Evolutionary conservation across 1,140 invertebrate genomes (phyloP).

Genomic region (Diplogasteroides magnus): DNA sequence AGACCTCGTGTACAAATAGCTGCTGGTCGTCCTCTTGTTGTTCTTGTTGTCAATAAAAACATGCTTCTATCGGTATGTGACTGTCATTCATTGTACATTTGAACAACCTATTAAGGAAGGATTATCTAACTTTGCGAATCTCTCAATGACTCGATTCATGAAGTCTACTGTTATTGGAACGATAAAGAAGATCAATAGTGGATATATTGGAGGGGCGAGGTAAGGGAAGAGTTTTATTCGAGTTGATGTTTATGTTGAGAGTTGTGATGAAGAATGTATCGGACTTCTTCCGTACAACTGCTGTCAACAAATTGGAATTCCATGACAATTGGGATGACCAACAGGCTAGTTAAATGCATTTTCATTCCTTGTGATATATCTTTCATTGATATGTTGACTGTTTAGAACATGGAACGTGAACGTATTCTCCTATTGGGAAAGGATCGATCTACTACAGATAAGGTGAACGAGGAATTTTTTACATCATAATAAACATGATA

Average conservation of each 20-base stretch:
- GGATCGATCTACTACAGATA: no score
- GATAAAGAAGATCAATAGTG: slow-evolving; percentile 94
- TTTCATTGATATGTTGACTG: no score
- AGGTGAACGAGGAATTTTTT: no score
- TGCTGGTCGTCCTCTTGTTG: slow-evolving; percentile 79
- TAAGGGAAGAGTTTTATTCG: slow-evolving; percentile 3
- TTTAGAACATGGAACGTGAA: no score
- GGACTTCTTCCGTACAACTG: slow-evolving; percentile 54
- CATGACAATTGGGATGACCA: slow-evolving; percentile 32
- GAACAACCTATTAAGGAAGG: slow-evolving; percentile 28
- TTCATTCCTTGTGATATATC: no score
- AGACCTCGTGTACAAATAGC: slow-evolving; percentile 68
- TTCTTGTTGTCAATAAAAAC: slow-evolving; percentile 77
- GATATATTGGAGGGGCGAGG: slow-evolving; percentile 94
- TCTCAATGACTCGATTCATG: slow-evolving; percentile 38
- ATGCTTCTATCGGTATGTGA: slow-evolving; percentile 65
- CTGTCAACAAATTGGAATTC: slow-evolving; percentile 53
- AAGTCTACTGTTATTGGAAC: slow-evolving; percentile 84
- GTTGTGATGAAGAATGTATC: slow-evolving; percentile 55
- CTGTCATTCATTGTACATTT: slow-evolving; percentile 10
- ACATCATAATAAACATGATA: no score
- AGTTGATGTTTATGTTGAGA: slow-evolving; percentile 25
- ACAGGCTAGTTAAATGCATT: no score
- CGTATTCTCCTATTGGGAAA: no score
- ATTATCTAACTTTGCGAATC: slow-evolving; percentile 21